Evolutionary conservation across 2,113 vertebrate genomes (phyloP).

Genomic region (Passer montanus): DNA sequence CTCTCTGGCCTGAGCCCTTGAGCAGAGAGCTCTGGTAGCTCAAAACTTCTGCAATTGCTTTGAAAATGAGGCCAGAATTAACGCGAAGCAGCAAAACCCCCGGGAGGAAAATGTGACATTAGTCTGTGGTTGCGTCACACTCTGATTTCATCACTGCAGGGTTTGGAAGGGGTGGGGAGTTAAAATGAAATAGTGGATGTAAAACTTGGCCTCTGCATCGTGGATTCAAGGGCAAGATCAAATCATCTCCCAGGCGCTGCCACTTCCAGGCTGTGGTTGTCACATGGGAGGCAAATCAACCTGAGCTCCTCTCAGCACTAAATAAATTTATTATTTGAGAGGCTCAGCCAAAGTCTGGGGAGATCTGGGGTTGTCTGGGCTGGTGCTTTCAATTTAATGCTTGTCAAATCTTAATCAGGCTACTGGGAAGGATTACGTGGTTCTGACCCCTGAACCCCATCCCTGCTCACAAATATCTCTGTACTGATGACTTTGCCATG

Average conservation of each 20-base stretch:
- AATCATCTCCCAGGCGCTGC: not conserved
- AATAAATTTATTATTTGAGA: not conserved
- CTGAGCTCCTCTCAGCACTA: not conserved
- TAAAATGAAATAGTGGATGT: not conserved
- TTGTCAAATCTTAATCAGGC: not conserved
- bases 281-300: not conserved
- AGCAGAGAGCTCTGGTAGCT: not conserved
- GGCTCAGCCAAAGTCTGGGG: not conserved
- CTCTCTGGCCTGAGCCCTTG: not conserved
- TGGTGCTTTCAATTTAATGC: accelerated
- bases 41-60: not conserved
- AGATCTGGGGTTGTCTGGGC: not conserved
- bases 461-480: not conserved
- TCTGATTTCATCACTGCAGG: not conserved
- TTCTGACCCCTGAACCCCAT: not conserved
- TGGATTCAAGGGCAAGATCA: not conserved
- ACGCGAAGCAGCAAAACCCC: not conserved
- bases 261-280: not conserved
- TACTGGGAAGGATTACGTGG: not conserved
- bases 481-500: not conserved
- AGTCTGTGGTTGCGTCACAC: not conserved
- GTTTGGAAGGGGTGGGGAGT: not conserved
- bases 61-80: not conserved
- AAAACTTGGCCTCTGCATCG: not conserved
- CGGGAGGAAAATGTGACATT: not conserved